phyloP scores from a whole-genome alignment of 2,113 vertebrate species.

The Machaerirhynchus nigripectus region DNA sequence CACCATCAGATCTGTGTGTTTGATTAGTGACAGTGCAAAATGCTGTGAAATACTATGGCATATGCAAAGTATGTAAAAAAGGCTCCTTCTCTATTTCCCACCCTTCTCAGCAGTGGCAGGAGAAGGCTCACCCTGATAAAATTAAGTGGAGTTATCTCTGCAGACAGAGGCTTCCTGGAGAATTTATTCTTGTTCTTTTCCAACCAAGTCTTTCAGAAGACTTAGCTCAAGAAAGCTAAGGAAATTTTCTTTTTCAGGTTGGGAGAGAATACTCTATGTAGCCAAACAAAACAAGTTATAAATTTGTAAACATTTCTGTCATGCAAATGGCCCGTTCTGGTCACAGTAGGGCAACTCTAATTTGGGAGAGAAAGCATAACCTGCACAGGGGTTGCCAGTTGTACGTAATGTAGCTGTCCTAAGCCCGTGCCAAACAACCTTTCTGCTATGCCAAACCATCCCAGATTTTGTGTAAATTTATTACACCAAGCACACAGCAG shows the following conservation, averaged over 20 bases:
- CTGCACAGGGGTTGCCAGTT: neutral
- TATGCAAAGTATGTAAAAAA: neutral
- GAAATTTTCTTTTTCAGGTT: neutral
- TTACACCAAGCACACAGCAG: conserved; percentile 65
- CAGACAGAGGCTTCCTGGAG: neutral
- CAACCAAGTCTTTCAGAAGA: neutral
- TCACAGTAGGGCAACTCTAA: neutral
- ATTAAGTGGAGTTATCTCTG: neutral
- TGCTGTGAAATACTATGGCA: neutral
- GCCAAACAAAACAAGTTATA: neutral
- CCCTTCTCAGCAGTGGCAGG: fast-evolving
- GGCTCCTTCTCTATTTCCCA: neutral
- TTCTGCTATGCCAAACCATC: conserved; percentile 61
- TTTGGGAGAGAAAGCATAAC: neutral
- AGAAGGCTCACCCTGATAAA: neutral
- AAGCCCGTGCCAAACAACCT: conserved; percentile 37
- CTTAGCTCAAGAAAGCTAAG: neutral
- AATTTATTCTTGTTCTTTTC: neutral
- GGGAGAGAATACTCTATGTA: neutral
- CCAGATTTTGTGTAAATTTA: conserved; percentile 67
- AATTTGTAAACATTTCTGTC: conserved; percentile 32
- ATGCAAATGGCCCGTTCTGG: neutral
- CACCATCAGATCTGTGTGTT: neutral
- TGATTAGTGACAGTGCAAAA: neutral
- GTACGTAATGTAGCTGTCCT: neutral